These are phyloP conservation scores for Drosophila suzukii DNA, from an alignment of 1,140 invertebrate genomes.

Conservation along the genomic window DNA sequence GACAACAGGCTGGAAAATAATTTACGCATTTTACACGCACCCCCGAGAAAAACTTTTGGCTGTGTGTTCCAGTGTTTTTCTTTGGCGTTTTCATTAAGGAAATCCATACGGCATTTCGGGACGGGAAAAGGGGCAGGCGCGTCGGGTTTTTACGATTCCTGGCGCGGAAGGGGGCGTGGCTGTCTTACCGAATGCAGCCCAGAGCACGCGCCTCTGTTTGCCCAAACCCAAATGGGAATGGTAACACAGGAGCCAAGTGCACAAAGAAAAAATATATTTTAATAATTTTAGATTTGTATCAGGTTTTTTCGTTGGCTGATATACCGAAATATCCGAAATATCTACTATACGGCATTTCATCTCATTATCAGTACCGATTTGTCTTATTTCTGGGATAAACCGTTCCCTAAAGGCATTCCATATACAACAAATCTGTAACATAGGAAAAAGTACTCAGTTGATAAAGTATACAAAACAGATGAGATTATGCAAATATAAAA, in stretches of 20 bases:
- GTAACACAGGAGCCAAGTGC: constrained; percentile 13
- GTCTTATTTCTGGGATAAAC: too few relatives aligned
- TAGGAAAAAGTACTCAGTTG: too few relatives aligned
- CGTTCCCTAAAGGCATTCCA: too few relatives aligned
- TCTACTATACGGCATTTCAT: too few relatives aligned
- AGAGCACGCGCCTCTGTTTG: constrained; percentile 38
- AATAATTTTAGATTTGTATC: too few relatives aligned
- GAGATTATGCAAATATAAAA: too few relatives aligned
- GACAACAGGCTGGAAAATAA: constrained; percentile 62
- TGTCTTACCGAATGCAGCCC: constrained; percentile 33
- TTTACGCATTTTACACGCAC: constrained; percentile 67
- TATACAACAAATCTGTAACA: too few relatives aligned
- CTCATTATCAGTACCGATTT: too few relatives aligned
- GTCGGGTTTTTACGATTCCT: constrained; percentile 18
- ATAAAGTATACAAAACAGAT: too few relatives aligned
- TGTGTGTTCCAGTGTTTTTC: constrained; percentile 16
- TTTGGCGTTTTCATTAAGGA: constrained; percentile 65
- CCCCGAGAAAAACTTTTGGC: constrained; percentile 41
- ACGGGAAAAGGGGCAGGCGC: constrained; percentile 20
- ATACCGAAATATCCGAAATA: too few relatives aligned
- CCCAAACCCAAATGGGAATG: constrained; percentile 33
- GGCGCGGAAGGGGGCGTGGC: neutral
- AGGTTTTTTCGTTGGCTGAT: too few relatives aligned
- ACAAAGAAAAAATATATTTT: neutral
- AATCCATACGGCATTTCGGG: constrained; percentile 61